phyloP scores from a whole-genome alignment of 2,113 vertebrate genomes.

The Neotoma lepida region DNA sequence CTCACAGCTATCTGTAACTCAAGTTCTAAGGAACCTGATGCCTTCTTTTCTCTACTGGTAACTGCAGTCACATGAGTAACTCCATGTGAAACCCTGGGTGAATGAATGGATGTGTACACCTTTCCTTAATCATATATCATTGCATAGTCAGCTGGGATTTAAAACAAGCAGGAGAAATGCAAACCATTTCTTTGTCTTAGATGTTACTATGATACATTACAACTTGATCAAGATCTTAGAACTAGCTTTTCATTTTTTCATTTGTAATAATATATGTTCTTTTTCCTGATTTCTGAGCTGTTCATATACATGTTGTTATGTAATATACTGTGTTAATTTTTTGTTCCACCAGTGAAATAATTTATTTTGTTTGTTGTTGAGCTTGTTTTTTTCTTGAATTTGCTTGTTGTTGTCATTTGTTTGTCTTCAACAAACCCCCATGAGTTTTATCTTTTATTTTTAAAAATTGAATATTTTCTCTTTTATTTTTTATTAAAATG shows the following conservation, averaged over 20 bases:
- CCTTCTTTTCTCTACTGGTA: no score
- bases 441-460: background rate
- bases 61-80: no score
- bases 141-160: background rate
- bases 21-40: no score
- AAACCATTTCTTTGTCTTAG: background rate
- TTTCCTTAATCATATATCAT: background rate
- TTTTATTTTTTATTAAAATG: background rate
- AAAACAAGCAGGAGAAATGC: background rate
- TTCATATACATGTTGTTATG: background rate
- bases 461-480: background rate
- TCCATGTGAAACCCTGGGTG: no score
- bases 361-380: background rate
- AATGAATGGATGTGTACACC: background rate
- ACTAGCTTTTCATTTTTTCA: background rate
- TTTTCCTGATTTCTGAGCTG: background rate
- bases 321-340: background rate
- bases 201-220: background rate
- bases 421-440: background rate
- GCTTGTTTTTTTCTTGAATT: background rate
- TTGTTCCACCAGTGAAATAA: background rate
- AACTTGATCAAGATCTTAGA: slow-evolving; percentile 12
- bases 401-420: background rate
- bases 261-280: background rate
- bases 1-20: no score